Percentiles rank a stretch among this genome's conserved stretches.
These are phyloP conservation scores for Ceratotherium simum DNA, from an alignment of 2,113 vertebrate species.

Conservation along the genomic window DNA sequence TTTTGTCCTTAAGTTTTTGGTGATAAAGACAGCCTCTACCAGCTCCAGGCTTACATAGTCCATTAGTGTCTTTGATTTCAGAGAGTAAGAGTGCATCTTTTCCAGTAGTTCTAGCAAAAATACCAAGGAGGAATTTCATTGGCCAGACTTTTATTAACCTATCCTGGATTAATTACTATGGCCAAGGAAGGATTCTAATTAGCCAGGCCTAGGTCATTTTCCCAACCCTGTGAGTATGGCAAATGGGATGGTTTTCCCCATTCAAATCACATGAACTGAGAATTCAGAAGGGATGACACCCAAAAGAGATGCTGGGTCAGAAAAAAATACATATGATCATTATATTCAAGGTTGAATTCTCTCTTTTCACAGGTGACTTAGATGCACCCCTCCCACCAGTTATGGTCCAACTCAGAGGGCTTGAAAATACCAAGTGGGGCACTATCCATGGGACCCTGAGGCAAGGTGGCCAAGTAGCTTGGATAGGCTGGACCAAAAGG, in stretches of 20 bases:
- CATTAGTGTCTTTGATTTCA: not conserved
- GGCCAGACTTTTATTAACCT: not conserved
- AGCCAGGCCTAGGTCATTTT: not conserved
- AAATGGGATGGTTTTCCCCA: not conserved
- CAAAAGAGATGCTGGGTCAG: not conserved
- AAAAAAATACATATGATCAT: not conserved
- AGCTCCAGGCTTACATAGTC: not conserved
- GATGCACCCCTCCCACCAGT: not conserved
- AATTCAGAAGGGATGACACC: not conserved
- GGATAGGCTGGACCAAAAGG: not conserved
- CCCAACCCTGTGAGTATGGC: not conserved
- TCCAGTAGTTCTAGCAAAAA: not conserved
- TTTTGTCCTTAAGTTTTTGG: not conserved
- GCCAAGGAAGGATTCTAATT: not conserved
- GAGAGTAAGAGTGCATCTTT: not conserved
- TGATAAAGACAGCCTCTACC: not conserved
- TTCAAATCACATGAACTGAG: conserved; percentile 35
- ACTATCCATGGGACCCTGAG: not conserved
- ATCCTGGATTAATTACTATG: not conserved
- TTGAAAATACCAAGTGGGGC: not conserved
- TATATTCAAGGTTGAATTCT: not conserved
- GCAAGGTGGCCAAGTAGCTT: not conserved
- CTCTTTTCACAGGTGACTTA: conserved; percentile 24
- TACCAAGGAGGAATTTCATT: not conserved
- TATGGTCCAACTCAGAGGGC: not conserved